Conservation (phyloP, 2,888 invertebrate genomes). For the Linnaemya tessellans region DNA sequence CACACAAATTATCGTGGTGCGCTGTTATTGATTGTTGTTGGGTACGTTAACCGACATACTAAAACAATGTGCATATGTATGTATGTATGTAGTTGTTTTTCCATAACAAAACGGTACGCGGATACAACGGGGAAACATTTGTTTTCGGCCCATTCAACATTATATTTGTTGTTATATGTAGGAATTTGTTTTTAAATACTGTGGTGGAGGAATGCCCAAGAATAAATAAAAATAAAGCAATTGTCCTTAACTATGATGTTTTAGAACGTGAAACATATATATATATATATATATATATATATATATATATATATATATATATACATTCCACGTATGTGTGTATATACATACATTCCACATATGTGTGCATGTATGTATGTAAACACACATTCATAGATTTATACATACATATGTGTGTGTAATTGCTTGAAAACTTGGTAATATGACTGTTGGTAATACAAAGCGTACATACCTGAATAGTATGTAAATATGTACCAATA, state of each 20-base stretch:
- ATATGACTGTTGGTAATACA: too few relatives aligned
- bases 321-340: too few relatives aligned
- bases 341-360: too few relatives aligned
- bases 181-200: slow-evolving; percentile 32
- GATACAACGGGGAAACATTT: background rate
- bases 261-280: background rate
- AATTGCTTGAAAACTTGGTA: too few relatives aligned
- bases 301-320: too few relatives aligned
- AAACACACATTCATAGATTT: too few relatives aligned
- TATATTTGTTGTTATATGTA: slow-evolving; percentile 28
- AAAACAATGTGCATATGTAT: background rate
- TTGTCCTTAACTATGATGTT: background rate
- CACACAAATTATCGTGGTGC: slow-evolving; percentile 5
- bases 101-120: background rate
- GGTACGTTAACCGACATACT: slow-evolving; percentile 25
- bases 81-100: too few relatives aligned
- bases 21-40: slow-evolving; percentile 26
- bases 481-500: too few relatives aligned
- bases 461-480: too few relatives aligned
- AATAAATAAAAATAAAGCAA: background rate
- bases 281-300: too few relatives aligned
- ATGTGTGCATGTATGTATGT: too few relatives aligned
- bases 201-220: slow-evolving; percentile 3
- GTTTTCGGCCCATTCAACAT: slow-evolving; percentile 1
- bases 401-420: too few relatives aligned